Evolutionary conservation across 2,113 vertebrate genomes (phyloP), one percentile per base, ranked within the genome.

Genomic region (Neotragus moschatus): DNA sequence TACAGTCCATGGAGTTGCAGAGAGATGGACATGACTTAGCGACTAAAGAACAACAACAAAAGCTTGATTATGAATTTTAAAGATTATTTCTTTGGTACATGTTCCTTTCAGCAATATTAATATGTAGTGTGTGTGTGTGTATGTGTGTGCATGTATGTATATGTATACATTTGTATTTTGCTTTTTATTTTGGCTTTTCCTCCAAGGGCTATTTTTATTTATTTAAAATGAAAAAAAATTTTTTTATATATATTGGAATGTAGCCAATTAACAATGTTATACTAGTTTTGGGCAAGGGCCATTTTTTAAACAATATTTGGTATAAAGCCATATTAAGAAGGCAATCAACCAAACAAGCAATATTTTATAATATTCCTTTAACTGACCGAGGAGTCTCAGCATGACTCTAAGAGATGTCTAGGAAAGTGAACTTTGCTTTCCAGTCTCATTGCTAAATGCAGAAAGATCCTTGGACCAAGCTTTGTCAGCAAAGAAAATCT

Each of bases 171-270:
- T 55, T n/a, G 11, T 45, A n/a, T 81, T 93, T 91, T 94, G 56
- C 6, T 80, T 96, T 95, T 55, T n/a, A 36, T 5, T 94, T 94
- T 75, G 8, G 45, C 36, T 94, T 75, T 66, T 85, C 28, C 7
- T n/a, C 33, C 30, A 92, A 90, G n/a, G 4, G 4, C 0, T 11
- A 43, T 36, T 60, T 90, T 92, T 79, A 75, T 75, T 75, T 75
- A 75, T 75, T 43, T 26, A 75, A 75, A 61, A 61, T 61, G 15
- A 15, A 60, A 60, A 58, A 56, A 56, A 70, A 11, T 4, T 3
- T 73, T 73, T 36, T 19, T n/a, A n/a, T n/a, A 36, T 75, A 75
- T 75, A 75, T 75, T 26, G 12, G 12, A 75, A 43, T 43, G 23
- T 75, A 75, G 39, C 39, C 36, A 75, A 26, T 75, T 26, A 26